These are phyloP conservation scores for Chaetogeoica ovagalla DNA, from an alignment of 2,888 invertebrate genomes.

Conservation along the genomic window DNA sequence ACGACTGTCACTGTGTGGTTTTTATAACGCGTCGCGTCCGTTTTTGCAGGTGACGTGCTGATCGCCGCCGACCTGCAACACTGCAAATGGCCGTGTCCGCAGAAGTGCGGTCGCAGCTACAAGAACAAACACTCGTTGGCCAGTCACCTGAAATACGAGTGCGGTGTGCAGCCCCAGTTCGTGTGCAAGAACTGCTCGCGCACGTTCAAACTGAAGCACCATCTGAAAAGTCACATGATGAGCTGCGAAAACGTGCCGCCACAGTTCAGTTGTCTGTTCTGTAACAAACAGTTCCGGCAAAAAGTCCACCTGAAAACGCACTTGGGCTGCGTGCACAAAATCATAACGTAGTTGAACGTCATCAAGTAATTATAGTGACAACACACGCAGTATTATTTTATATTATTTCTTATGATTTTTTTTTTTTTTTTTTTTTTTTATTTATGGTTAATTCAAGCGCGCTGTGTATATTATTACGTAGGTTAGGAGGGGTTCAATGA, in stretches of 20 bases:
- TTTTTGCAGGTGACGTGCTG: background rate
- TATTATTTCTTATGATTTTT: too few relatives aligned
- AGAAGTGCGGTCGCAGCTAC: conserved; percentile 54
- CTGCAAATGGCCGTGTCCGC: conserved; percentile 42
- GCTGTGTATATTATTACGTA: too few relatives aligned
- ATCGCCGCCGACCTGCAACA: background rate
- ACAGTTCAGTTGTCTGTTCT: conserved; percentile 58
- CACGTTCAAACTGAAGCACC: conserved; percentile 54
- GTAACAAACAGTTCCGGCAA: conserved; percentile 59
- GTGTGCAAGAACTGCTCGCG: conserved; percentile 57
- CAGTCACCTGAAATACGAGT: conserved; percentile 56
- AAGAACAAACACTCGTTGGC: conserved; percentile 54
- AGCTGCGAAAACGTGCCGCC: conserved; percentile 54
- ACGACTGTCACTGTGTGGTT: too few relatives aligned
- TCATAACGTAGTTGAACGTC: background rate
- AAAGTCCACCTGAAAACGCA: conserved; percentile 56
- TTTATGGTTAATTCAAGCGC: too few relatives aligned
- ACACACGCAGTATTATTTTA: too few relatives aligned
- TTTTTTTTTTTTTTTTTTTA: too few relatives aligned
- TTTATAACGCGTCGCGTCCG: background rate
- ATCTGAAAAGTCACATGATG: conserved; percentile 54
- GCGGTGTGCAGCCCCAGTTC: conserved; percentile 58
- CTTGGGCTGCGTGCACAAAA: conserved; percentile 53
- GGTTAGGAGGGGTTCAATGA: too few relatives aligned
- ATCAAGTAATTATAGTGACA: background rate